A percentile compares a stretch with the other conserved stretches of the same genome.
Evolutionary conservation across 2,888 invertebrate genomes (phyloP).

Genomic region (Psylliodes chrysocephalus): DNA sequence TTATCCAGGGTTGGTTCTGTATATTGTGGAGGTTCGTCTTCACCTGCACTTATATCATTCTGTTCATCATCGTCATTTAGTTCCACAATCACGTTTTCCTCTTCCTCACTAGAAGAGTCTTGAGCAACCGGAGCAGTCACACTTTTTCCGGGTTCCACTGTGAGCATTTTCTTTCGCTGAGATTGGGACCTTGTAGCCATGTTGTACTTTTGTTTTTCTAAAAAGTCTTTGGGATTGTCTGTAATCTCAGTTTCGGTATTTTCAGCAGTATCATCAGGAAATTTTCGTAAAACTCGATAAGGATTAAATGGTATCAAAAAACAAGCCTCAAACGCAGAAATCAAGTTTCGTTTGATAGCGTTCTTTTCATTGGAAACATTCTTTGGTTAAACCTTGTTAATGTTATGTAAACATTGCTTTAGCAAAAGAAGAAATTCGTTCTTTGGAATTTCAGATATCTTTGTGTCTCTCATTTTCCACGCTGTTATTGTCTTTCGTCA

Average conservation of each 20-base stretch:
- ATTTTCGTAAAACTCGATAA: slow-evolving; percentile 12
- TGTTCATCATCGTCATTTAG: background rate
- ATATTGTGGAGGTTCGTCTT: background rate
- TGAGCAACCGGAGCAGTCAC: background rate
- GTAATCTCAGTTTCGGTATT: background rate
- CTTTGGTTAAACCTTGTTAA: slow-evolving; percentile 3
- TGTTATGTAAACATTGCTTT: slow-evolving; percentile 4
- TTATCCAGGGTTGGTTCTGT: background rate
- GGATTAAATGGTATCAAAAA: slow-evolving; percentile 32
- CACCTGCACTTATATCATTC: background rate
- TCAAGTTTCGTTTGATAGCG: slow-evolving; percentile 37
- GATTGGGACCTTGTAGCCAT: background rate
- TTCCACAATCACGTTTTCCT: background rate
- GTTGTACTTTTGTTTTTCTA: background rate
- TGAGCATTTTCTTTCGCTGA: background rate
- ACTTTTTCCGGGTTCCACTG: background rate
- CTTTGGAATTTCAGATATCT: slow-evolving; percentile 2
- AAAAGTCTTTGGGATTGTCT: background rate
- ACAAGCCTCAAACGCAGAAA: slow-evolving; percentile 35
- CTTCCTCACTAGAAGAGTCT: background rate
- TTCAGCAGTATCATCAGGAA: background rate
- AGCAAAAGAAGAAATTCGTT: slow-evolving; percentile 12
- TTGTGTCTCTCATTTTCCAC: slow-evolving; percentile 29
- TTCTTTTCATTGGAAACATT: slow-evolving; percentile 7
- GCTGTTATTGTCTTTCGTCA: slow-evolving; percentile 40